Evolutionary conservation across 2,113 vertebrate species (phyloP), one percentile per base, ranked within the genome.

Genomic region (Glaucomys volans): DNA sequence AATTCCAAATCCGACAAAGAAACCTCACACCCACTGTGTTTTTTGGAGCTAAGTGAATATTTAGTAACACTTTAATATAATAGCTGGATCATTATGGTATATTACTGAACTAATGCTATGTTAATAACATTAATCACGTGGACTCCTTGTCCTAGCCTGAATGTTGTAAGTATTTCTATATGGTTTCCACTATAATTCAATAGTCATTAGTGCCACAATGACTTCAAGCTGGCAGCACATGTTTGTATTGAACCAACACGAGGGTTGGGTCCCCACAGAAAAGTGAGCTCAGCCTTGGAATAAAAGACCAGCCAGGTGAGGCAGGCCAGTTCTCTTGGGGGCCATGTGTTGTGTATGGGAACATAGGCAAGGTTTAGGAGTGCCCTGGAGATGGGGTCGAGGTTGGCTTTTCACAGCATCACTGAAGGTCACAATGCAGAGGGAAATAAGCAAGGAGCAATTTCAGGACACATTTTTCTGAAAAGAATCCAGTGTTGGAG

Each of bases 1-100:
- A 98, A 98, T 97, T 97, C 87, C 96, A 93, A 80, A 97, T 96
- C 93, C 8, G 57, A 76, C 91, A 95, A 97, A 96, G 93, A 98
- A 98, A 95, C 82, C 57, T 98, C 75, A 74, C 84, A 87, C 97
- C 98, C 95, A 97, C 96, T 98, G 90, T 97, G 96, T 80, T 97
- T 98, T 98, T 97, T 77, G 97, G 96, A 98, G 87, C 97, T 95
- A 97, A 97, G 97, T 98, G 98, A 97, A 26, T 96, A 97, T 98
- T 98, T 98, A 98, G 96, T 96, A 98, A 98, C 96, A 95, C 95
- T 98, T 98, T 93, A 98, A 97, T 98, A 97, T 98, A 98, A 98
- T 98, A 94, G 88, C 95, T 28, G 59, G 97, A 97, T 97, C 96
- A 94, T 98, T 96, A 97, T 97, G 96, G 96, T 90, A 95, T 94